These are phyloP conservation scores for Zaprionus lineosus DNA, from an alignment of 2,888 invertebrate genomes.

Conservation along the genomic window DNA sequence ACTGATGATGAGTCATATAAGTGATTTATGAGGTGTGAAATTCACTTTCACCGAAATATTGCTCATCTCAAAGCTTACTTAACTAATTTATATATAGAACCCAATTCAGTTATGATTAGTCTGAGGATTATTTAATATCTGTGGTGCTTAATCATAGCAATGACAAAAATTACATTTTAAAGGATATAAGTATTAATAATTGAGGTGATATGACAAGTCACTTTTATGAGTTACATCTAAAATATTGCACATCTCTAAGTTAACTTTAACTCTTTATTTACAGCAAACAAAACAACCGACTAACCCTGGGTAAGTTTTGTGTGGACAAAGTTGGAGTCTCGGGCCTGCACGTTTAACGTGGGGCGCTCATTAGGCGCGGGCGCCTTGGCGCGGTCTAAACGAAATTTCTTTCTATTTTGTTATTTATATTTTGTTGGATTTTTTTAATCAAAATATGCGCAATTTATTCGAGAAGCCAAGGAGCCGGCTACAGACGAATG, in stretches of 20 bases:
- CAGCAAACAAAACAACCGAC: neutral
- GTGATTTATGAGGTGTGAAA: too few relatives aligned
- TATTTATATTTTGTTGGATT: too few relatives aligned
- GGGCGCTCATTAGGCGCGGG: slow-evolving; percentile 29
- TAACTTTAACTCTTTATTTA: neutral
- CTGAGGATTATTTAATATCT: too few relatives aligned
- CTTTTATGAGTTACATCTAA: neutral
- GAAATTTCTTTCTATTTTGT: neutral
- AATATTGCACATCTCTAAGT: neutral
- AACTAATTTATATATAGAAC: too few relatives aligned
- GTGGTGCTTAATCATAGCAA: too few relatives aligned
- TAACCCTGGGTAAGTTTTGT: neutral
- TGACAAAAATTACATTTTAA: too few relatives aligned
- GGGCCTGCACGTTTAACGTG: neutral
- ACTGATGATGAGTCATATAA: too few relatives aligned
- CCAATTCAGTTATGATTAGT: too few relatives aligned
- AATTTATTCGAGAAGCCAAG: slow-evolving; percentile 67
- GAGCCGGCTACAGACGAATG: slow-evolving; percentile 29
- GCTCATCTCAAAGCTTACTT: too few relatives aligned
- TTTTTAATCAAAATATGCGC: slow-evolving; percentile 78
- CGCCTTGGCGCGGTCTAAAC: slow-evolving; percentile 21
- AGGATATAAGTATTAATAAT: too few relatives aligned
- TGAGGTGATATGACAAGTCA: too few relatives aligned
- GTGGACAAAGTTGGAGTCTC: neutral
- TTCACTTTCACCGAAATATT: too few relatives aligned